Evolutionary conservation across 30 jellyfish, hydroid and myxozoan species (phyloP).

Genomic region (Aurelia aurita): DNA sequence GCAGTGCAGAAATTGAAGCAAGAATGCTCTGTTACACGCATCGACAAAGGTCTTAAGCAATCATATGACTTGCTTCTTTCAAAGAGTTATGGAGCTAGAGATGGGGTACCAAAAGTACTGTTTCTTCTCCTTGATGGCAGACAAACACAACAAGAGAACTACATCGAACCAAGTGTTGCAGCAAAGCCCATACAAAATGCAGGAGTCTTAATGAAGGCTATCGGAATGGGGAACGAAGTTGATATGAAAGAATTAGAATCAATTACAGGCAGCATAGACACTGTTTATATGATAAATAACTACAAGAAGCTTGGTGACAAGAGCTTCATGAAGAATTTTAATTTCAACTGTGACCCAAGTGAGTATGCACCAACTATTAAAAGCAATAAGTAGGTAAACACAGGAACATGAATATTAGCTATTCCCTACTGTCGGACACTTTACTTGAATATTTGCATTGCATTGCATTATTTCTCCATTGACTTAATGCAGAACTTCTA

Average conservation of each 20-base stretch:
- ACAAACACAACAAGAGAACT: slow-evolving; percentile 16
- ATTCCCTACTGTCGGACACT: too few species aligned
- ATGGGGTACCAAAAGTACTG: slow-evolving; percentile 35
- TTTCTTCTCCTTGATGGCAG: slow-evolving; percentile 32
- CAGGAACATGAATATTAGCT: too few species aligned
- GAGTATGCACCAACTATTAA: not conserved
- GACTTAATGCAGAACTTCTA: too few species aligned
- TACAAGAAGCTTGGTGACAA: slow-evolving; percentile 15
- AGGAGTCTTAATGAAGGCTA: slow-evolving; percentile 36
- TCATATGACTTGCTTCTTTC: slow-evolving; percentile 46
- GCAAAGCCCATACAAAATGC: slow-evolving; percentile 37
- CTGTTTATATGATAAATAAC: slow-evolving; percentile 37
- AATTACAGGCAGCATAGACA: slow-evolving; percentile 56
- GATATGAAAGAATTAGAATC: slow-evolving; percentile 52
- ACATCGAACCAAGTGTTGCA: slow-evolving; percentile 57
- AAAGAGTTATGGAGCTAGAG: slow-evolving; percentile 64
- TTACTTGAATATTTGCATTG: too few species aligned
- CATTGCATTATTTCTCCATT: too few species aligned
- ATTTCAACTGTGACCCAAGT: slow-evolving; percentile 35
- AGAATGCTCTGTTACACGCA: slow-evolving; percentile 29
- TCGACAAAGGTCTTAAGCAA: slow-evolving; percentile 51
- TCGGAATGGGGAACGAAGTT: slow-evolving; percentile 58
- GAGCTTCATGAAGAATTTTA: slow-evolving; percentile 23
- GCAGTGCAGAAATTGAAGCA: slow-evolving; percentile 46
- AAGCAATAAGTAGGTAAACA: too few species aligned